Conservation (phyloP, 2,113 vertebrate genomes). For the Clarias batrachus region DNA sequence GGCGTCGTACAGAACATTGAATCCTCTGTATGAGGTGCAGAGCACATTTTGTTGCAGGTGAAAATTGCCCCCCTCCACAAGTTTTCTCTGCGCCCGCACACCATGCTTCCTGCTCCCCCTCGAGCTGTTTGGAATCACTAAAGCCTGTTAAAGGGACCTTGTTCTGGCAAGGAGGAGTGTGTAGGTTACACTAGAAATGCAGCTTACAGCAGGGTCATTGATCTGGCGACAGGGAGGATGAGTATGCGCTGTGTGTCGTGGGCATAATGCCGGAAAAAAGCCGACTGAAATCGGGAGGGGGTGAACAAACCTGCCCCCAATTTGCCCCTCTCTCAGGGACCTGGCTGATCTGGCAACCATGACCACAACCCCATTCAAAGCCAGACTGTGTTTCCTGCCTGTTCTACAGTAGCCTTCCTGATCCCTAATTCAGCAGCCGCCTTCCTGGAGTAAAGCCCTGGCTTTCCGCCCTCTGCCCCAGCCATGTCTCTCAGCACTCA, state of each 20-base stretch:
- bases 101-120: not conserved
- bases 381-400: slow-evolving; percentile 23
- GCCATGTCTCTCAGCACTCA: slow-evolving; percentile 21
- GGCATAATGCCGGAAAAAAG: slow-evolving; percentile 2
- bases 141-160: slow-evolving; percentile 29
- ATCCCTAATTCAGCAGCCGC: slow-evolving; percentile 33
- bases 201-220: slow-evolving; percentile 27
- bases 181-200: slow-evolving; percentile 27
- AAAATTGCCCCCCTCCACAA: not conserved
- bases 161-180: not conserved
- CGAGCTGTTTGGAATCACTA: slow-evolving; percentile 23
- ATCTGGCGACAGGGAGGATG: slow-evolving; percentile 17
- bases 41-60: not conserved
- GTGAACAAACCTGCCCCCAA: slow-evolving; percentile 4
- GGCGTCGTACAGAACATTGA: not conserved
- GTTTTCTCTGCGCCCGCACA: slow-evolving; percentile 5
- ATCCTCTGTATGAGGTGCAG: not conserved
- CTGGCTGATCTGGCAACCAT: slow-evolving; percentile 24
- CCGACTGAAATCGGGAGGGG: not conserved
- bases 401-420: slow-evolving; percentile 34
- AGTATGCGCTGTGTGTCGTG: slow-evolving; percentile 3
- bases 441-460: slow-evolving; percentile 39
- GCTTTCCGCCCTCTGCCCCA: slow-evolving; percentile 12
- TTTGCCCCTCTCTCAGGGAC: slow-evolving; percentile 36
- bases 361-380: slow-evolving; percentile 17